phyloP scores from a whole-genome alignment of 1,140 invertebrate species.

The Propsilocerus akamusi region DNA sequence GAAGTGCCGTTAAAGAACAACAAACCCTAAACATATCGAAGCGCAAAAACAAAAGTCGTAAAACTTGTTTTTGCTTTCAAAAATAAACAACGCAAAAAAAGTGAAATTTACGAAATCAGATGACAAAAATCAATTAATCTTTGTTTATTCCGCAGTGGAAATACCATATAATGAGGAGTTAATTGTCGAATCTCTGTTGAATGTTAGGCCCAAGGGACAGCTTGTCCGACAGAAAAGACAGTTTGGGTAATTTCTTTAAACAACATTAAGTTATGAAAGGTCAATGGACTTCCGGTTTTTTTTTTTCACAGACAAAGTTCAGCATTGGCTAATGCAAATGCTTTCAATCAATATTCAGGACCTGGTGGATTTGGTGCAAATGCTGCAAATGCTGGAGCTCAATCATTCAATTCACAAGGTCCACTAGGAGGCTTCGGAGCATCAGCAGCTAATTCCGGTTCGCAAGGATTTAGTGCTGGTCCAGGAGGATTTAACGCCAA shows the following conservation, averaged over 20 bases:
- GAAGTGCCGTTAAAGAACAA: too few species aligned
- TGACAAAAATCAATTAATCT: not conserved
- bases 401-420: not conserved
- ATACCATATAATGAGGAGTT: not conserved
- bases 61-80: not conserved
- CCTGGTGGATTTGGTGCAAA: not conserved
- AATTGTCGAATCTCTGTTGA: not conserved
- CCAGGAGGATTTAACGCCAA: slow-evolving; percentile 8
- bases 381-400: not conserved
- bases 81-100: not conserved
- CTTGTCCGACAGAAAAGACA: not conserved
- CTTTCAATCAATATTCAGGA: not conserved
- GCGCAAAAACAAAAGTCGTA: too few species aligned
- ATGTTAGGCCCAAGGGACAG: not conserved
- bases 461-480: slow-evolving; percentile 11
- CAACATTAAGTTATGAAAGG: not conserved
- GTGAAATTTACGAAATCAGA: not conserved
- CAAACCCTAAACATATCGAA: too few species aligned
- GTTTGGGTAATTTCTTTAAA: not conserved
- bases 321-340: not conserved
- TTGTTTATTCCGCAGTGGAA: not conserved
- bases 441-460: slow-evolving; percentile 10
- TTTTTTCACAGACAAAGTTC: not conserved
- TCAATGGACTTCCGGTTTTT: not conserved
- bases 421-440: slow-evolving; percentile 10